Conservation (phyloP, 2,888 invertebrate genomes). For the Deilephila porcellus region DNA sequence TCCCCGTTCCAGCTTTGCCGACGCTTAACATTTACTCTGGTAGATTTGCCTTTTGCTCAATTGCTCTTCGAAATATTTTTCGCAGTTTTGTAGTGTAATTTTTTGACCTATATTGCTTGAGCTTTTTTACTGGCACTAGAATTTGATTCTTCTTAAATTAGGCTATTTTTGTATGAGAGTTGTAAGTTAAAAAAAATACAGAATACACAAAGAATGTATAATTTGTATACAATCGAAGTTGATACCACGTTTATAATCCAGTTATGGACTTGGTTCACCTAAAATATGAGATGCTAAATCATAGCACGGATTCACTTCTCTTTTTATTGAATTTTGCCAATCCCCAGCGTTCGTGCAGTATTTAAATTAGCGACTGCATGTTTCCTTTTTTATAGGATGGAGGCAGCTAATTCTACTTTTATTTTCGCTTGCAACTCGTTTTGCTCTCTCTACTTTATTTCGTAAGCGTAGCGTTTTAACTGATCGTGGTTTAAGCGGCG, state of each 20-base stretch:
- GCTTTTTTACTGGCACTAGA: neutral
- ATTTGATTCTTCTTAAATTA: too few relatives aligned
- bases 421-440: constrained; percentile 59
- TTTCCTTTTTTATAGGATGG: constrained; percentile 38
- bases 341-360: constrained; percentile 10
- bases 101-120: neutral
- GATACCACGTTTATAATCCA: neutral
- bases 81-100: neutral
- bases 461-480: constrained; percentile 68
- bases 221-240: too few relatives aligned
- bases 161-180: too few relatives aligned
- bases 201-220: too few relatives aligned
- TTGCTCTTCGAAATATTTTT: neutral
- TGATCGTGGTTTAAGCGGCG: constrained; percentile 64
- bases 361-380: constrained; percentile 31
- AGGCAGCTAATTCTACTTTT: constrained; percentile 58
- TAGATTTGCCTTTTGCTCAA: constrained; percentile 17
- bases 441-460: constrained; percentile 58
- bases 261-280: neutral
- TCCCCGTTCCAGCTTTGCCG: constrained; percentile 40
- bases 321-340: constrained; percentile 11
- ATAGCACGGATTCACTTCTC: neutral
- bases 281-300: neutral
- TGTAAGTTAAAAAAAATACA: too few relatives aligned
- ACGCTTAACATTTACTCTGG: constrained; percentile 55